Evolutionary conservation across 2,888 invertebrate genomes (phyloP).

Genomic region (Heliconius hortense): DNA sequence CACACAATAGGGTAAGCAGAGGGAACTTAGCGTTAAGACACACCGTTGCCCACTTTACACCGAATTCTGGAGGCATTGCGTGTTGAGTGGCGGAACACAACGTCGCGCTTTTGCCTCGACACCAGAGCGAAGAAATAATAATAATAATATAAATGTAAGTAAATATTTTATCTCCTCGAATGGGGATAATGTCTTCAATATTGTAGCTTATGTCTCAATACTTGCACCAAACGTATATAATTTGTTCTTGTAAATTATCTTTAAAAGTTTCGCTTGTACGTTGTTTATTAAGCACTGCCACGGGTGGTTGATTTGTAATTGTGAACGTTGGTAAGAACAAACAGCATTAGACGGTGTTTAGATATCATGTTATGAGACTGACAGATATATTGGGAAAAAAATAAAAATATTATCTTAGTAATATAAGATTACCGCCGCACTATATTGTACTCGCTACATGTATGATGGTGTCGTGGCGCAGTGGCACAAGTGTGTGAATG

Average conservation of each 20-base stretch:
- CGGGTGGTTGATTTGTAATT: constrained; percentile 71
- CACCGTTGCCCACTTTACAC: too few species aligned
- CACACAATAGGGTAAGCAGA: too few species aligned
- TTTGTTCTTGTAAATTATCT: constrained; percentile 79
- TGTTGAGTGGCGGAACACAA: too few species aligned
- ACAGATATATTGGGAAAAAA: neutral
- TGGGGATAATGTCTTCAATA: neutral
- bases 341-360: constrained; percentile 48
- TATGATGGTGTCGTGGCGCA: too few species aligned
- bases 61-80: too few species aligned
- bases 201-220: constrained; percentile 36
- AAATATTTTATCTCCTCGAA: too few species aligned
- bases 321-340: constrained; percentile 66
- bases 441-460: neutral
- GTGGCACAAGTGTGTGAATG: neutral
- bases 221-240: constrained; percentile 59
- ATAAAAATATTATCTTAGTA: neutral
- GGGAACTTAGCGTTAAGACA: too few species aligned
- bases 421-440: neutral
- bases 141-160: too few species aligned
- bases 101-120: too few species aligned
- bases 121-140: too few species aligned
- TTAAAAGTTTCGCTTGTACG: constrained; percentile 74
- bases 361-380: constrained; percentile 13
- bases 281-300: constrained; percentile 76